phyloP scores from a whole-genome alignment of 2,113 vertebrate genomes.

The Anhinga anhinga region DNA sequence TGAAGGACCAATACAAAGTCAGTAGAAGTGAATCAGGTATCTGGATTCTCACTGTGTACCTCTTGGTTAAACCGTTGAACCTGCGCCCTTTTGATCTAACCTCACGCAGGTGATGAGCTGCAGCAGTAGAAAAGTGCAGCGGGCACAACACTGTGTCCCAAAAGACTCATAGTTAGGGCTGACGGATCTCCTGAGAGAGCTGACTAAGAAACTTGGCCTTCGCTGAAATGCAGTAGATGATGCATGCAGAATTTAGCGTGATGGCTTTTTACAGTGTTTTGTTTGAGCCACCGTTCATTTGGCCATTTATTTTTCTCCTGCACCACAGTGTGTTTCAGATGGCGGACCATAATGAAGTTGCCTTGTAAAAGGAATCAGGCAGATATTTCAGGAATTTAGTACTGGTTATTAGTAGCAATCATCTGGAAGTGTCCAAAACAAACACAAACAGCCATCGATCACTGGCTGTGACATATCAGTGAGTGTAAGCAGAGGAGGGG shows the following conservation, averaged over 20 bases:
- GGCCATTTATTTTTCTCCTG: neutral
- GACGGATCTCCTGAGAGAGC: slow-evolving; percentile 5
- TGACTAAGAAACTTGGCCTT: slow-evolving; percentile 40
- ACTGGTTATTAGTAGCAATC: slow-evolving; percentile 55
- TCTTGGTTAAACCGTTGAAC: neutral
- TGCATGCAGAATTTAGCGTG: slow-evolving; percentile 54
- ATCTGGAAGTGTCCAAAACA: slow-evolving; percentile 52
- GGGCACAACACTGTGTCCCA: neutral
- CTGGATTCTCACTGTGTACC: neutral
- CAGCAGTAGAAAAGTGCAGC: neutral
- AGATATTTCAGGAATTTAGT: slow-evolving; percentile 60
- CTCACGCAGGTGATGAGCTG: neutral
- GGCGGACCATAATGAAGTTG: neutral
- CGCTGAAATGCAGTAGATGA: slow-evolving; percentile 18
- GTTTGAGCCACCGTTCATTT: slow-evolving; percentile 15
- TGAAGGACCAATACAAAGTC: neutral
- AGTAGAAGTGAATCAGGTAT: neutral
- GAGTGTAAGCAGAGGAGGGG: neutral
- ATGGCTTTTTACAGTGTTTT: slow-evolving; percentile 52
- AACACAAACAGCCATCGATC: slow-evolving; percentile 52
- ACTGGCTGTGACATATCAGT: neutral
- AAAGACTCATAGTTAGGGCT: neutral
- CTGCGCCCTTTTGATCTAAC: neutral
- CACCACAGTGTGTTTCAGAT: neutral
- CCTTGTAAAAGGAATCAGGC: neutral